Evolutionary conservation across 2,113 vertebrate species (phyloP).

Genomic region (Falcunculus frontatus): DNA sequence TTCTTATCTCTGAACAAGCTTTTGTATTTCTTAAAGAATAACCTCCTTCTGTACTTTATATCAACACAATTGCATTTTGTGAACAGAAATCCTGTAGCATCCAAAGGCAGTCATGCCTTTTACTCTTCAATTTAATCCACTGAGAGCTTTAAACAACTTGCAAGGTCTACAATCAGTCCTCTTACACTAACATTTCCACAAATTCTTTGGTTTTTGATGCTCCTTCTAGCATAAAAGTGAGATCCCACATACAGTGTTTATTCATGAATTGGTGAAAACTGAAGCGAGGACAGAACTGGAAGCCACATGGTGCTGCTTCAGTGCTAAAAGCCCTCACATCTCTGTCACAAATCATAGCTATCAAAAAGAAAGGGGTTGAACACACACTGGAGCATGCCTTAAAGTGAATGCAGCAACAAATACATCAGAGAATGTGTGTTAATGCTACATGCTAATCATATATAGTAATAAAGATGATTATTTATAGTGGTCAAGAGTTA

Average conservation of each 20-base stretch:
- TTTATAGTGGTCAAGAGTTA: not conserved
- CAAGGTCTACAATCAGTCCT: not conserved
- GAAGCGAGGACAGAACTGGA: not conserved
- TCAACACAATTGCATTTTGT: not conserved
- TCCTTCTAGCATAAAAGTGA: not conserved
- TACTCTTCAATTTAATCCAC: not conserved
- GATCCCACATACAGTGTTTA: not conserved
- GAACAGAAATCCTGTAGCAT: not conserved
- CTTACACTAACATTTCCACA: not conserved
- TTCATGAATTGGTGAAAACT: not conserved
- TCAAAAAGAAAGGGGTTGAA: not conserved
- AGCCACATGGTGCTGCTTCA: not conserved
- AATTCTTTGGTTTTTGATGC: not conserved
- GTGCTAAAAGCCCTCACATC: not conserved
- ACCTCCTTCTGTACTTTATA: not conserved
- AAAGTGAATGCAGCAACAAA: not conserved
- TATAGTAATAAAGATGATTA: not conserved
- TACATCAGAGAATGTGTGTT: not conserved
- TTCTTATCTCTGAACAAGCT: not conserved
- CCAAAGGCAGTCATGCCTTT: not conserved
- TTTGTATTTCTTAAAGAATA: not conserved
- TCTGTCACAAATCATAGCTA: not conserved
- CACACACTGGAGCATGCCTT: rapidly evolving
- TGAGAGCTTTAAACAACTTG: not conserved
- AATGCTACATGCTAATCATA: not conserved